Conservation (phyloP, 92 coral and sea anemone genomes). For the Phymanthus crucifer region DNA sequence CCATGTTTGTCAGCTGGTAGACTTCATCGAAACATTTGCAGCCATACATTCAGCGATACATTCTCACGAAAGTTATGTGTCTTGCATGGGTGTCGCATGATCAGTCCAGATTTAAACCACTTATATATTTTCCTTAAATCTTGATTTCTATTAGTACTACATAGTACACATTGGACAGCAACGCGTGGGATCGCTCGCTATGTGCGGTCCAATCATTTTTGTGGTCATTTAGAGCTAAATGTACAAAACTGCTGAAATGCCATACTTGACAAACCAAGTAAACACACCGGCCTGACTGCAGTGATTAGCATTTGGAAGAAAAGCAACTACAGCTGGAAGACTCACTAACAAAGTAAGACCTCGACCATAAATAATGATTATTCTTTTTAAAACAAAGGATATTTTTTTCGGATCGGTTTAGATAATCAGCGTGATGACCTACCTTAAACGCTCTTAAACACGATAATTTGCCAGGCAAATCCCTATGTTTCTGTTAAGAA, state of each 20-base stretch:
- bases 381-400: no score
- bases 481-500: no score
- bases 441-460: no score
- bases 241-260: slow-evolving; percentile 4
- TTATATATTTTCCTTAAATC: no score
- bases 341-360: neutral
- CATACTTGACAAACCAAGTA: neutral
- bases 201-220: neutral
- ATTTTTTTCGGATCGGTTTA: no score
- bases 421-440: no score
- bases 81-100: neutral
- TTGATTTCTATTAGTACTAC: neutral
- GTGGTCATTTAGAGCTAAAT: slow-evolving; percentile 7
- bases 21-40: neutral
- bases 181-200: neutral
- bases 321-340: neutral
- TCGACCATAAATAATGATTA: no score
- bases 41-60: neutral
- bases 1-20: no score
- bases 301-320: neutral
- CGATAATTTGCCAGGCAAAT: no score
- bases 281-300: neutral
- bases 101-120: neutral
- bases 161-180: neutral
- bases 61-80: neutral